Evolutionary conservation across 2,797 vertebrate species (phyloP).

Genomic region (Eulemur coronatus): DNA sequence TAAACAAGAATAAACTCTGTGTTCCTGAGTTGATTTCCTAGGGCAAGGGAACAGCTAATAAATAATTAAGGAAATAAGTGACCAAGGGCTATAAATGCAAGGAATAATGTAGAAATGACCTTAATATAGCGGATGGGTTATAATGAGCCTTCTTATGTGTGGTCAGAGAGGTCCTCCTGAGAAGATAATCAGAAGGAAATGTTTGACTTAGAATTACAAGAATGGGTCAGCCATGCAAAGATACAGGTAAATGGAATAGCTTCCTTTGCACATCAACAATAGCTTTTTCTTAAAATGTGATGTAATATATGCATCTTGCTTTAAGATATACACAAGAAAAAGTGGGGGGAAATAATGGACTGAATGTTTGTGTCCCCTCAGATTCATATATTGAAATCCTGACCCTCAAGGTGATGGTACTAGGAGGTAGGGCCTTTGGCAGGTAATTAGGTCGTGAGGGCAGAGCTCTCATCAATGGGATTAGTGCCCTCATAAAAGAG

Average conservation of each 20-base stretch:
- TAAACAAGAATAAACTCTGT: neutral
- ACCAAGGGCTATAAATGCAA: neutral
- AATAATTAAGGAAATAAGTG: neutral
- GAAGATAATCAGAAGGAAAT: neutral
- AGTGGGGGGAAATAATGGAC: rapidly evolving
- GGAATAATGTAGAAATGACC: neutral
- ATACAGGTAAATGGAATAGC: neutral
- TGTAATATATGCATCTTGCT: neutral
- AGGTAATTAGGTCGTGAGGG: neutral
- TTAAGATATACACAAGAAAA: neutral
- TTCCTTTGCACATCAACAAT: neutral
- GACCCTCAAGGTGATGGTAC: rapidly evolving
- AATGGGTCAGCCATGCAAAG: neutral
- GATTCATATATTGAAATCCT: neutral
- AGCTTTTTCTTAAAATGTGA: neutral
- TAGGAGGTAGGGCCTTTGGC: neutral
- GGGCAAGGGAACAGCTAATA: neutral
- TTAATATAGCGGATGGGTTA: neutral
- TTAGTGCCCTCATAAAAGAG: neutral
- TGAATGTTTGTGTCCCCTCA: neutral
- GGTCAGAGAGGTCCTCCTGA: neutral
- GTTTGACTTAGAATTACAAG: neutral
- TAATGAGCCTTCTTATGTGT: neutral
- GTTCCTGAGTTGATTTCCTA: neutral
- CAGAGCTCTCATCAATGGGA: neutral